Evolutionary conservation across 1,140 invertebrate genomes (phyloP), one percentile per base, ranked within the genome.

Genomic region (Drosophila grimshawi): DNA sequence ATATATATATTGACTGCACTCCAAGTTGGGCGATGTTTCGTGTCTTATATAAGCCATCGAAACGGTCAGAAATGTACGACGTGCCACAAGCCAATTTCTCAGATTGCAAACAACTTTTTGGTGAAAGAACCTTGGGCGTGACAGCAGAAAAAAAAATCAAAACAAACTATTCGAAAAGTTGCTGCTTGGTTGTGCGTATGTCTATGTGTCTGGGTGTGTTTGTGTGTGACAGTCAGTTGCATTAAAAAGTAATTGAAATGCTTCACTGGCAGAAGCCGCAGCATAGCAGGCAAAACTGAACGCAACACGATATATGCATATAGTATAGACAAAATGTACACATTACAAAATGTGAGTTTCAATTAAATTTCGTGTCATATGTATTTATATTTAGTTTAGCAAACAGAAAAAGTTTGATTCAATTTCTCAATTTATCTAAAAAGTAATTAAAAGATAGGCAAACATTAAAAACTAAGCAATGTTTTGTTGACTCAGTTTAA

Each of bases 11-110:
- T 74, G 43, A 52, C n/a, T 86, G 67, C 53, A 71, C 63, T 43
- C 29, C 45, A 49, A 61, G 30, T 64, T 60, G 48, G 45, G 46
- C 45, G 39, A 61, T n/a, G 10, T 70, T 45, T 35, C 57, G 71
- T 72, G 72, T 60, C 71, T 86, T 86, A 82, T 86, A 86, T 86
- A 86, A 78, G 71, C 70, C 76, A 73, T 30, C 33, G 67, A 78
- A 53, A 52, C 52, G 35, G 49, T 46, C 65, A 70, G 29, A 59
- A 80, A 49, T 45, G 48, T 46, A 27, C 73, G 83, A 85, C 81
- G 81, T 85, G 81, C 77, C 66, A 33, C 33, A 51, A 48, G 39
- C 68, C 68, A 51, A 78, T 78, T 72, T 81, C 74, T 81, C 55
- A 74, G 59, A 69, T 81, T 78, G 39, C 49, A 59, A 60, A 62